These are phyloP conservation scores for Centropus unirufus DNA, from an alignment of 2,113 vertebrate species.

Conservation along the genomic window DNA sequence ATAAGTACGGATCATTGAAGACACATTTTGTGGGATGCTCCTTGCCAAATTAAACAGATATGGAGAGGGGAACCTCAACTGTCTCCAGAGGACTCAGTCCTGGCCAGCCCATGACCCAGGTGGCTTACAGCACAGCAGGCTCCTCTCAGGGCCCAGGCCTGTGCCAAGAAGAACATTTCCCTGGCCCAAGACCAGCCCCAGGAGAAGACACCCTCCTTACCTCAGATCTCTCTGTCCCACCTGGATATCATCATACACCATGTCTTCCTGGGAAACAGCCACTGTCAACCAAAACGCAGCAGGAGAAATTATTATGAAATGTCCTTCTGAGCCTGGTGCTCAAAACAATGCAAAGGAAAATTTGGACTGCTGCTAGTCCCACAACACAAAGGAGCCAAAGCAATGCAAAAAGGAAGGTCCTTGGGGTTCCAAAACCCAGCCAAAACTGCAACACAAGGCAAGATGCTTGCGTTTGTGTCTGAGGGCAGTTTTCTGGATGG, in stretches of 20 bases:
- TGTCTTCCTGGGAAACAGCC: constrained; percentile 44
- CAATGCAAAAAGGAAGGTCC: background rate
- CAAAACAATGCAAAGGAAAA: background rate
- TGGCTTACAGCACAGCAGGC: background rate
- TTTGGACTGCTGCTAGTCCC: fast-evolving
- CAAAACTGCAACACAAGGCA: background rate
- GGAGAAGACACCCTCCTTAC: constrained; percentile 45
- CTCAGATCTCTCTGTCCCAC: constrained; percentile 22
- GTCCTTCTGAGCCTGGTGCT: background rate
- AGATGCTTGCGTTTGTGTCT: background rate
- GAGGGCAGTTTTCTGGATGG: background rate
- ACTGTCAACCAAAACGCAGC: constrained; percentile 22
- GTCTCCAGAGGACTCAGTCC: background rate
- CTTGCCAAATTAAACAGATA: constrained; percentile 27
- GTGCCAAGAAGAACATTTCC: background rate
- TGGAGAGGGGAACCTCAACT: background rate
- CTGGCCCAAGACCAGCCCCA: background rate
- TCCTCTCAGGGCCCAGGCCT: background rate
- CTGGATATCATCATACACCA: constrained; percentile 45
- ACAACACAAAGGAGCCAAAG: background rate
- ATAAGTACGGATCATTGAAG: background rate
- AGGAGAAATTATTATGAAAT: background rate
- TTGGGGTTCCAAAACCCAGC: fast-evolving
- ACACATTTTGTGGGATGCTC: background rate
- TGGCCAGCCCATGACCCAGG: background rate